Base-by-base conservation (phyloP, 2,797 vertebrate species). In the Tenualosa thibaudeaui region DNA sequence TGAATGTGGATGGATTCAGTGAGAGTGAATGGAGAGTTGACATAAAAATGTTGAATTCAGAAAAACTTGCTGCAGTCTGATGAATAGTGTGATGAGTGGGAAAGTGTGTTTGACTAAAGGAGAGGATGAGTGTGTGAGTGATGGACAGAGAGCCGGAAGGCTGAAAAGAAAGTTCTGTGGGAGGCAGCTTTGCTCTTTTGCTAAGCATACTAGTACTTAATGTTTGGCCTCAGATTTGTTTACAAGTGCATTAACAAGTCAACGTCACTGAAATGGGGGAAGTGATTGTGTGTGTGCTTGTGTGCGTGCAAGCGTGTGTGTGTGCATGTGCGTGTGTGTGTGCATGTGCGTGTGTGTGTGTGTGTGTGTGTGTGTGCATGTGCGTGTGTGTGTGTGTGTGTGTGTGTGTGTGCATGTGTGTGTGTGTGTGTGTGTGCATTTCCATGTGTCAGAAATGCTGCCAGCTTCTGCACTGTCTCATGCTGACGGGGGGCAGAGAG, bases 171-270 rank as follows among this genome's bases (percentile, higher is more conserved):
- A 51, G 81, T 12, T 8, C 26, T 40, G 26, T 15, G 78, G 13
- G 51, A 81, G 24, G 6, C 8, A 24, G 49, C 49, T 93, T 92
- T 93, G 26, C n/a, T 46, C 54, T 37, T n/a, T 24, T 83, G 54
- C 62, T 24, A 53, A 54, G 62, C 51, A 43, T 10, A 53, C 8
- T 24, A 22, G 12, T 53, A 22, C 71, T 78, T 78, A 78, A 43
- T 78, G 71, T 78, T 78, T 78, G 71, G 71, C 71, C 40, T 78
- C 19, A 4, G 40, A 78, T 78, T 78, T 78, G 71, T 78, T 78
- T 78, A 78, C 71, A 78, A 78, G 71, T 78, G 71, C 71, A 78
- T 78, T 78, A 78, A 78, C 71, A 40, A 78, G 71, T 17, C 71
- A 78, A 46, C 46, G 71, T 46, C 43, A 15, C 71, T 22, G 40